Conservation (phyloP, 2,113 vertebrate genomes). For the Nansenia antarctica region DNA sequence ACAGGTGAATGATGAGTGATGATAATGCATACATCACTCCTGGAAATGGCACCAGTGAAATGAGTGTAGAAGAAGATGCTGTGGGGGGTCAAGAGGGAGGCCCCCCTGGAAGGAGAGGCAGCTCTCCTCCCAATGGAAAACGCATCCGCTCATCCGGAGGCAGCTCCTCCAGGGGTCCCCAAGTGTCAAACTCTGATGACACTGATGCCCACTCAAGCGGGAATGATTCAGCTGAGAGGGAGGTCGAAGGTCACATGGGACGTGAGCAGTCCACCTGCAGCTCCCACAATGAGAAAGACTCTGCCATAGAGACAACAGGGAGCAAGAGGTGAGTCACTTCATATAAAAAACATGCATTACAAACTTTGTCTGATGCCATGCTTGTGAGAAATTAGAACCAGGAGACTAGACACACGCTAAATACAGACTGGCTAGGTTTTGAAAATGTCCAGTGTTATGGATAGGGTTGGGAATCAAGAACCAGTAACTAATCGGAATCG, state of each 20-base stretch:
- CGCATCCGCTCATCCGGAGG: background rate
- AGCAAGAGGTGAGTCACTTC: conserved; percentile 72
- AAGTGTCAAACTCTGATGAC: conserved; percentile 72
- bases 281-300: conserved; percentile 86
- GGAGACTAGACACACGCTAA: background rate
- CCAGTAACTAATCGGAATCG: too few relatives aligned
- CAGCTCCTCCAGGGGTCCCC: background rate
- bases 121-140: background rate
- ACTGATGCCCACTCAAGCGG: conserved; percentile 84
- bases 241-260: conserved; percentile 6
- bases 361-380: too few relatives aligned
- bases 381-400: background rate
- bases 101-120: background rate
- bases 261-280: conserved; percentile 69
- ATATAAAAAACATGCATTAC: background rate
- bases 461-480: too few relatives aligned
- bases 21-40: background rate
- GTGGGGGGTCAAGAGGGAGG: background rate
- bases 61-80: background rate
- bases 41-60: background rate
- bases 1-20: conserved; percentile 13
- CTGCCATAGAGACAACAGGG: conserved; percentile 83
- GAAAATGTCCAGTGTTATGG: background rate
- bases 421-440: too few relatives aligned
- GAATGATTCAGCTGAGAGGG: conserved; percentile 84